These are phyloP conservation scores for Notiomystis cincta DNA, from an alignment of 2,113 vertebrate species.

Conservation along the genomic window DNA sequence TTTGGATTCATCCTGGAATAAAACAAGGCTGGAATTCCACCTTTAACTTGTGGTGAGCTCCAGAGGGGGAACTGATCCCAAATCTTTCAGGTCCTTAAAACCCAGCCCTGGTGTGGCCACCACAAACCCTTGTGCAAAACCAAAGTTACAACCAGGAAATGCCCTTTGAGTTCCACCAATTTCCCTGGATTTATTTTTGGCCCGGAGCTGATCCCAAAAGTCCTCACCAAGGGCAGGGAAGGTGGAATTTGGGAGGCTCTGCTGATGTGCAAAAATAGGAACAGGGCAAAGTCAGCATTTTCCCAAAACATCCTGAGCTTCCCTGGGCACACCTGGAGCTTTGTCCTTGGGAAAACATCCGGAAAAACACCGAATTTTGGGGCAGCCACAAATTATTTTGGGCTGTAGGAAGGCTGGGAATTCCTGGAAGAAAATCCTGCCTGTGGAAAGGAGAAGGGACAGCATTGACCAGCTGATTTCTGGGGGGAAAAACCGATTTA, in stretches of 20 bases:
- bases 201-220: too few relatives aligned
- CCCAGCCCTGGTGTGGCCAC: too few relatives aligned
- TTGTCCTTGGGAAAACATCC: neutral
- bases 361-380: accelerated
- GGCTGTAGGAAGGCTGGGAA: neutral
- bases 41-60: too few relatives aligned
- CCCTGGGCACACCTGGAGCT: neutral
- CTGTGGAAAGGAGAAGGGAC: accelerated
- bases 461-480: neutral
- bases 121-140: too few relatives aligned
- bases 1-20: too few relatives aligned
- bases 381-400: neutral
- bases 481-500: neutral
- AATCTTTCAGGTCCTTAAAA: too few relatives aligned
- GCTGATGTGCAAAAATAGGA: neutral
- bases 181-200: too few relatives aligned
- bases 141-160: too few relatives aligned
- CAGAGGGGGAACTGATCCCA: too few relatives aligned
- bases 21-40: too few relatives aligned
- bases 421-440: neutral
- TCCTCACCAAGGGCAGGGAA: too few relatives aligned
- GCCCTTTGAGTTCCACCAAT: too few relatives aligned
- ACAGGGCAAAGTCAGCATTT: neutral
- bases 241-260: neutral
- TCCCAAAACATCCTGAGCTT: neutral